Base-by-base conservation (phyloP, 2,888 invertebrate genomes). In the Leucania comma region DNA sequence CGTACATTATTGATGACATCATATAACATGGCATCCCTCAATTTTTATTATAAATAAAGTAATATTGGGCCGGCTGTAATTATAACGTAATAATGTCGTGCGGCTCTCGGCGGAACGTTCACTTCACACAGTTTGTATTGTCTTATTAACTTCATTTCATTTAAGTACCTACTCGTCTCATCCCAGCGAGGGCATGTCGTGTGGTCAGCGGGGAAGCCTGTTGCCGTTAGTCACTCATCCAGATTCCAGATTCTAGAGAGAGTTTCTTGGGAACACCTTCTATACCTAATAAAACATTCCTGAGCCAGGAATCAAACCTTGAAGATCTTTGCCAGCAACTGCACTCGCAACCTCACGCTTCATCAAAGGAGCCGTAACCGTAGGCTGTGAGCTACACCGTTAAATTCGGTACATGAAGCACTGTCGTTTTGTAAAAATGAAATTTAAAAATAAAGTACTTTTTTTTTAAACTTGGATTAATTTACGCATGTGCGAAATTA, bases 1-100 rank as follows among this genome's bases (percentile, higher is more conserved):
- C 20, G 50, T 4, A n/a, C 26, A n/a, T 50, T 50, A 32, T 38
- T 59, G 59, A 70, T 53, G 57, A 53, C 29, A n/a, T 69, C 38
- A 48, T 29, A 38, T 29, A 38, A 42, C 8, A 50, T 38, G 53
- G 26, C 72, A 35, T 48, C 57, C 70, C 50, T 46, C 51, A 46
- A 46, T 51, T 38, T 53, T 78, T 22, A 3, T 6, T 3, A 29
- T 17, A 14, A 22, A 60, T 29, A 26, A 8, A 17, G n/a, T 32
- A 38, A 59, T 32, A 22, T 46, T 12, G 42, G n/a, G 10, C 46
- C 5, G 46, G 32, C 10, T 29, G 8, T 46, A 9, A 54, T 29
- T 57, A 57, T 35, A 22, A 14, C 9, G 8, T 48, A n/a, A 48
- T 48, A 6, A 17, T 22, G 17, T 6, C 57, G 17, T 8, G 12